A percentile compares a stretch with the other conserved stretches of the same genome.
Conservation (phyloP, 2,797 vertebrate genomes). For the Natrix natrix region DNA sequence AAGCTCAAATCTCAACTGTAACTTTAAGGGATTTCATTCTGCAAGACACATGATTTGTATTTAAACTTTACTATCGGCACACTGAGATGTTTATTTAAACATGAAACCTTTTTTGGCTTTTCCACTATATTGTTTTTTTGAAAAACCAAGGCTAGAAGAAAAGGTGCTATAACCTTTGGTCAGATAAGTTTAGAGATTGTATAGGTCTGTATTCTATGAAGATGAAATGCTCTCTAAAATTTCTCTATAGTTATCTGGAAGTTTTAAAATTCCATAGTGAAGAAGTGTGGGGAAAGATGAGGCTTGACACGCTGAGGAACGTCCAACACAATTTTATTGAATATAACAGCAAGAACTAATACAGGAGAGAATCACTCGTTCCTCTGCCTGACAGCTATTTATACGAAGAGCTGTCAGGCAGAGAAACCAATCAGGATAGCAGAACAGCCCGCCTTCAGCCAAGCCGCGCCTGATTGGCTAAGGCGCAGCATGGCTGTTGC, state of each 20-base stretch:
- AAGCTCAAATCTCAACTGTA: background rate
- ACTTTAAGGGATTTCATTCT: background rate
- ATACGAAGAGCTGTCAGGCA: too few relatives aligned
- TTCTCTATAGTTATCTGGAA: background rate
- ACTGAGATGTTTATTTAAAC: background rate
- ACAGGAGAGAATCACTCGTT: too few relatives aligned
- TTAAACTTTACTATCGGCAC: background rate
- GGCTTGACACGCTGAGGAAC: too few relatives aligned
- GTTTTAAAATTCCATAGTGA: background rate
- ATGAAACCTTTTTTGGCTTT: background rate
- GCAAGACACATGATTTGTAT: background rate
- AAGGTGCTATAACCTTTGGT: background rate
- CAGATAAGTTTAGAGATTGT: background rate
- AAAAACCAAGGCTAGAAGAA: background rate
- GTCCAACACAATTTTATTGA: too few relatives aligned
- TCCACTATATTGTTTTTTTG: background rate
- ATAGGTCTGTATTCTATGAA: background rate
- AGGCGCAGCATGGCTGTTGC: too few relatives aligned
- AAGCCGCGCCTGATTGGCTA: too few relatives aligned
- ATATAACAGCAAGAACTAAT: too few relatives aligned
- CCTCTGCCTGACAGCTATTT: too few relatives aligned
- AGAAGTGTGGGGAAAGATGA: too few relatives aligned
- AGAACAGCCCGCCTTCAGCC: too few relatives aligned
- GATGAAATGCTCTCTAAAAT: background rate
- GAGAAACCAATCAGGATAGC: too few relatives aligned